Conservation (phyloP, 1,140 invertebrate genomes). For the Steinernema feltiae region DNA sequence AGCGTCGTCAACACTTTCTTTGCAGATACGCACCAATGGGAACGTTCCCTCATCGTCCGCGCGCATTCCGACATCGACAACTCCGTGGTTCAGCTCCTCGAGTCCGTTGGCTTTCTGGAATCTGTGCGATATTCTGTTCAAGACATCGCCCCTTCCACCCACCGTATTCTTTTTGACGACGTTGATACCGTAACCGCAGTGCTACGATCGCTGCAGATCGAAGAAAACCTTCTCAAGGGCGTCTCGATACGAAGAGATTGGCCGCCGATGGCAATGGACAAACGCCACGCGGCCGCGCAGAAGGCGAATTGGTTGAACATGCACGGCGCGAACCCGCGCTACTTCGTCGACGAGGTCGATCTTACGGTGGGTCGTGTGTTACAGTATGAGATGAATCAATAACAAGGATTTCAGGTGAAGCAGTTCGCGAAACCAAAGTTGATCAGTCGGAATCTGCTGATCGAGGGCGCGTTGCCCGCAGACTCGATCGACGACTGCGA, state of each 20-base stretch:
- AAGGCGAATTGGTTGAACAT: conserved; percentile 5
- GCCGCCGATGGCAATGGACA: neutral
- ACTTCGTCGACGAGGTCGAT: neutral
- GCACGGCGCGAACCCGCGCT: conserved; percentile 2
- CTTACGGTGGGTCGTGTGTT: neutral
- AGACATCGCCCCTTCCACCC: neutral
- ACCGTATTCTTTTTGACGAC: neutral
- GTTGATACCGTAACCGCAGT: conserved; percentile 1
- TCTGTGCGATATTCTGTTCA: neutral
- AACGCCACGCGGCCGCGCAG: neutral
- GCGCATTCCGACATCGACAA: neutral
- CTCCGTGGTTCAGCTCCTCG: neutral
- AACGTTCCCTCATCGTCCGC: neutral
- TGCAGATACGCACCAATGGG: neutral
- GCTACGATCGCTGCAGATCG: neutral
- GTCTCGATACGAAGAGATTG: neutral
- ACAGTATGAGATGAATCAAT: neutral
- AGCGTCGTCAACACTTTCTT: too few species aligned
- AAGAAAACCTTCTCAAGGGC: neutral
- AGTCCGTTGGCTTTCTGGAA: neutral
- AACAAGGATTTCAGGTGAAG: neutral
- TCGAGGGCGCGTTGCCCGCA: neutral
- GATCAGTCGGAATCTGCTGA: neutral
- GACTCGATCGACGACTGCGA: neutral
- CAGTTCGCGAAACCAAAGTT: conserved; percentile 1